Base-by-base conservation (phyloP, 2,888 invertebrate species). In the Calameuta idolon region DNA sequence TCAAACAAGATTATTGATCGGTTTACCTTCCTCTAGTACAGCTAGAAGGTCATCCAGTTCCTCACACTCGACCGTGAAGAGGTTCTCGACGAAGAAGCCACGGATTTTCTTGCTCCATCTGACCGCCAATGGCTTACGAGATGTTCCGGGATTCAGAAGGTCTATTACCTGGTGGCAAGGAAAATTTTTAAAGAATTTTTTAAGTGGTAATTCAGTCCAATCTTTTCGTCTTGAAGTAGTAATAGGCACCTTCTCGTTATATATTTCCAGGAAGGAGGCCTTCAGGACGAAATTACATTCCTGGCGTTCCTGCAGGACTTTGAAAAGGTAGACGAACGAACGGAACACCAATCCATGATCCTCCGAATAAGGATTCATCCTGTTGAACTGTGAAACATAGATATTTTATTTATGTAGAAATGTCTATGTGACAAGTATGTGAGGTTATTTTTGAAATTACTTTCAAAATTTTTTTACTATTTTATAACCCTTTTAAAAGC, bases 11-110 rank as follows among this genome's bases (percentile, higher is more conserved):
- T 9, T 55, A 55, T 55, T 23, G 55, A 55, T 55, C 55, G 23
- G 5, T 89, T 88, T 89, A 97, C 97, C 98, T 94, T 98, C 98
- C 92, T 98, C 98, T 71, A 98, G 92, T 34, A 98, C 98, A 0
- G 98, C 98, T 87, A 98, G 94, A 78, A 98, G 93, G 91, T 98
- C 98, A 85, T 98, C 98, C 74, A 98, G 92, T 87, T 97, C 96
- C 90, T 98, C 97, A 89, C 98, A 98, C 89, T 98, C 98, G 0
- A 98, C 97, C 0, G 96, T 97, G 90, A 98, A 98, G n/a, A 97
- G 93, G 91, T 98, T 98, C 91, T 98, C 98, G 9, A 98, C 98
- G 91, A 98, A 98, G 92, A 98, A 98, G 4, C 98, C 96, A 23
- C 97, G 93, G 75, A 96, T 96, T 90, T 98, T 98, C 91, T 98